phyloP scores from a whole-genome alignment of 2,113 vertebrate species.

The Anolis sagrei region DNA sequence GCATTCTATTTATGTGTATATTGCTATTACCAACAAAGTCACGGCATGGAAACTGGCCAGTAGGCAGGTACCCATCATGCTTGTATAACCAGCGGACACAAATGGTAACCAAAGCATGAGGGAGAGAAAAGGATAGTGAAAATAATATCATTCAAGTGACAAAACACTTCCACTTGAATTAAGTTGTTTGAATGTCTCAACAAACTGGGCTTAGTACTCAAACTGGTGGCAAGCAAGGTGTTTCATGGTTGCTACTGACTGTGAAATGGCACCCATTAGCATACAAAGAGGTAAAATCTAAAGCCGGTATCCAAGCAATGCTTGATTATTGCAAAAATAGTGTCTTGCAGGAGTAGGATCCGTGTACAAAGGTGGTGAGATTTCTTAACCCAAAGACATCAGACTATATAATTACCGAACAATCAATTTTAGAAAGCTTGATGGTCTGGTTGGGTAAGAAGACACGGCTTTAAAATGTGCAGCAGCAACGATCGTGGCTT shows the following conservation, averaged over 20 bases:
- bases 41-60: not conserved
- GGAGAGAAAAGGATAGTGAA: not conserved
- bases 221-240: not conserved
- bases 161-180: not conserved
- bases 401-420: not conserved
- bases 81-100: not conserved
- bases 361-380: not conserved
- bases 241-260: not conserved
- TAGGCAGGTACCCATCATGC: not conserved
- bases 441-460: not conserved
- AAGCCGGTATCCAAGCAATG: not conserved
- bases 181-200: not conserved
- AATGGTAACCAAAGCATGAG: not conserved
- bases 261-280: not conserved
- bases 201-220: not conserved
- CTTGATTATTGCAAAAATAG: not conserved
- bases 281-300: not conserved
- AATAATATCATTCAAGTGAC: not conserved
- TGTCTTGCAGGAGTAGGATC: not conserved
- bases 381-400: not conserved
- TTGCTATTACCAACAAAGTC: not conserved
- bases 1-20: not conserved
- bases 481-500: not conserved
- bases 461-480: not conserved
- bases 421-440: constrained; percentile 2